Conservation (phyloP, 2,797 vertebrate genomes). For the Sus cebifrons region DNA sequence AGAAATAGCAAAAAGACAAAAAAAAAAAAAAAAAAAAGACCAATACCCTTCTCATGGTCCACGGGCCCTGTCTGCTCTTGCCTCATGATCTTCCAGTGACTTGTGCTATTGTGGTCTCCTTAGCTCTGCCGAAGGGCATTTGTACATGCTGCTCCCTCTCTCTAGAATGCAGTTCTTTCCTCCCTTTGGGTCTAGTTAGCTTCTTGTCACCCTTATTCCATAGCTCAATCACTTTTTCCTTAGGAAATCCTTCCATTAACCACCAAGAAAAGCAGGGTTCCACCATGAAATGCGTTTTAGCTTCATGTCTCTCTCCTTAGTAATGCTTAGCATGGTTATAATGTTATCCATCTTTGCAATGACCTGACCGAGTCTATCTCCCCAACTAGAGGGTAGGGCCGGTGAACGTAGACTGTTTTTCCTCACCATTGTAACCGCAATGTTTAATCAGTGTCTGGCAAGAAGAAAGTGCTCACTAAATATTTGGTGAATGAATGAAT, state of each 20-base stretch:
- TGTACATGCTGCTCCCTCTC: background rate
- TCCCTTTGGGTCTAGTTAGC: background rate
- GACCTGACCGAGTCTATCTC: background rate
- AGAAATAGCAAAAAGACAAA: too few species aligned
- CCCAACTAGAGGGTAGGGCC: background rate
- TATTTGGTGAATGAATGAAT: conserved; percentile 48
- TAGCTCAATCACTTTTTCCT: conserved; percentile 41
- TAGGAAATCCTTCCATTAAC: conserved; percentile 47
- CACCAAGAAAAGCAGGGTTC: background rate
- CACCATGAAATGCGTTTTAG: background rate
- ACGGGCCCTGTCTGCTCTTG: background rate
- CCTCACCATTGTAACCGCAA: background rate
- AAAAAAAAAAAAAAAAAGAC: background rate
- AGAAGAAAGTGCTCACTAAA: conserved; percentile 47
- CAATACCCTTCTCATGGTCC: background rate
- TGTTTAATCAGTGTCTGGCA: conserved; percentile 36
- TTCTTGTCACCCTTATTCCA: background rate
- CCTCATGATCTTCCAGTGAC: background rate
- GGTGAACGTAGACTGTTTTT: background rate
- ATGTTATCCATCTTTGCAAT: background rate
- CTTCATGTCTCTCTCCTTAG: conserved; percentile 35
- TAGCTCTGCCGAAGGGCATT: background rate
- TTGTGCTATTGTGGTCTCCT: background rate
- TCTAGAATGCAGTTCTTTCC: conserved; percentile 10
- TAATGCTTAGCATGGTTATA: background rate